Base-by-base conservation (phyloP, 2,888 invertebrate species). In the Syritta pipiens region DNA sequence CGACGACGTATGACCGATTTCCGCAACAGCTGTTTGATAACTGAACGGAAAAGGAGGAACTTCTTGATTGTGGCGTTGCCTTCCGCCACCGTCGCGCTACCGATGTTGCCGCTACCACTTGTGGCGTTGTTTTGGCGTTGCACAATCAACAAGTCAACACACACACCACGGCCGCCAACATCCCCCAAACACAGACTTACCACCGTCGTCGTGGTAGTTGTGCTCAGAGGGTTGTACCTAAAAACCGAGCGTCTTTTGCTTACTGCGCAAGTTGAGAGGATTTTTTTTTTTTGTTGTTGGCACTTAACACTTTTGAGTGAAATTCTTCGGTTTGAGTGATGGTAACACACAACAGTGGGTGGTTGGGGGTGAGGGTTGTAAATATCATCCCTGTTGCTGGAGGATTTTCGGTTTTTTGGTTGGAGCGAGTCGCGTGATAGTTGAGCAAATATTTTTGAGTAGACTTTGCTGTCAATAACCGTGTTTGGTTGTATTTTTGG, bases 11-110 rank as follows among this genome's bases (percentile, higher is more conserved):
- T 60, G 81, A 81, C 81, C 75, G 81, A 81, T 81, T 81, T 81
- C 81, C 81, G 81, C 81, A 81, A 74, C 81, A 81, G 81, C 62
- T 81, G 81, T 81, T 75, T 81, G 65, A 69, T 68, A 81, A 81
- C 81, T 81, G 49, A 79, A 79, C 68, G 62, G 57, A 79, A 68
- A n/a, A 75, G 81, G 68, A 81, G 57, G 75, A 75, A 75, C 63
- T n/a, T n/a, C n/a, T 69, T 62, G 63, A 81, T 81, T 69, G 69
- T 46, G 62, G 17, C 59, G 28, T 40, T 37, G 37, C 40, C 17
- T 19, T 42, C 30, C 14, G 30, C 32, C 57, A 60, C 60, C 72
- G 65, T 19, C 42, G n/a, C n/a, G n/a, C n/a, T n/a, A 32, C 12
- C 46, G 68, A 63, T 68, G 67, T 63, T 67, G 57, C 44, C 63